Evolutionary conservation across 2,888 invertebrate genomes (phyloP).

Genomic region (Synanthedon andrenaeformis): DNA sequence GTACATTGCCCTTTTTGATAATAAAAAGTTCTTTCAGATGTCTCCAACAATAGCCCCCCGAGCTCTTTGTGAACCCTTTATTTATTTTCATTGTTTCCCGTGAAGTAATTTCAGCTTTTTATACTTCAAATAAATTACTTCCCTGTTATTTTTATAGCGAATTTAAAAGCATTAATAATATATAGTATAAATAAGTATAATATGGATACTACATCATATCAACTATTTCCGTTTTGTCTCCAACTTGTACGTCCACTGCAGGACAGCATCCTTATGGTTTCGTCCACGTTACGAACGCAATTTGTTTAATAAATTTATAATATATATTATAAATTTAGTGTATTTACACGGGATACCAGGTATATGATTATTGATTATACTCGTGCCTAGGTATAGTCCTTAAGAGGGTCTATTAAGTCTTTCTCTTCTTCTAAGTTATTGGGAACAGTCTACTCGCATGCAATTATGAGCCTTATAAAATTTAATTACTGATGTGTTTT

Average conservation of each 20-base stretch:
- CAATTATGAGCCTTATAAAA: too few relatives aligned
- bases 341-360: too few relatives aligned
- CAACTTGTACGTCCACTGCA: not conserved
- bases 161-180: not conserved
- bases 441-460: too few relatives aligned
- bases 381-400: too few relatives aligned
- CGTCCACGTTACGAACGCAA: too few relatives aligned
- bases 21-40: slow-evolving; percentile 18
- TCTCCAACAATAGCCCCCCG: slow-evolving; percentile 2
- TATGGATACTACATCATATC: not conserved
- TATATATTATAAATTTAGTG: too few relatives aligned
- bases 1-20: slow-evolving; percentile 21
- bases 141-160: not conserved
- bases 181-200: not conserved
- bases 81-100: slow-evolving; percentile 15
- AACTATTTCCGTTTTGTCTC: not conserved
- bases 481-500: too few relatives aligned
- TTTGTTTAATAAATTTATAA: too few relatives aligned
- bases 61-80: slow-evolving; percentile 15
- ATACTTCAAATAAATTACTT: not conserved
- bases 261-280: too few relatives aligned
- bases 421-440: too few relatives aligned
- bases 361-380: too few relatives aligned
- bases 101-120: not conserved
- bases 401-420: too few relatives aligned